Conservation (phyloP, 1,140 invertebrate genomes). For the Heliconius hewitsoni region DNA sequence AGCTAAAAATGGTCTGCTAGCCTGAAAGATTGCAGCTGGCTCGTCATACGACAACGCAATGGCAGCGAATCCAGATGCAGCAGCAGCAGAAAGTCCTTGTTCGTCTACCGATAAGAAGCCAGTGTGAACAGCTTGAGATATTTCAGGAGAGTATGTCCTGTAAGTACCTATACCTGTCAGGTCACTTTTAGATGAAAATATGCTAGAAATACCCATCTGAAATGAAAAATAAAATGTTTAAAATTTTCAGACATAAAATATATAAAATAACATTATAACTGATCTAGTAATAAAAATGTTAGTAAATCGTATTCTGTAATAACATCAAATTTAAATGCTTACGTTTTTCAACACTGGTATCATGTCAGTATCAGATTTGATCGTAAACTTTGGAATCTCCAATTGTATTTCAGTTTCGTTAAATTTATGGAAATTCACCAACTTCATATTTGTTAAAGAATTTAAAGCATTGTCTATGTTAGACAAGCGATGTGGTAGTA, state of each 20-base stretch:
- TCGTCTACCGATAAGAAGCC: constrained; percentile 88
- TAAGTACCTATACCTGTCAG: constrained; percentile 74
- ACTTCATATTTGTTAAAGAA: constrained; percentile 77
- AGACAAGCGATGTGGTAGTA: constrained; percentile 58
- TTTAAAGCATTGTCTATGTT: constrained; percentile 60
- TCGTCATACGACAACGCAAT: constrained; percentile 83
- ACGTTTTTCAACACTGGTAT: constrained; percentile 79
- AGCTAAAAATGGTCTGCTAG: constrained; percentile 86
- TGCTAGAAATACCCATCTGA: constrained; percentile 84
- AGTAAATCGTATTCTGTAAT: too few species aligned
- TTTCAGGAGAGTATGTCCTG: constrained; percentile 60
- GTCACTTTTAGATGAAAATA: constrained; percentile 84
- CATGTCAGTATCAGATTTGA: constrained; percentile 83
- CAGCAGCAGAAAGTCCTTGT: constrained; percentile 86
- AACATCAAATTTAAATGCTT: constrained; percentile 46
- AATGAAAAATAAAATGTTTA: constrained; percentile 44
- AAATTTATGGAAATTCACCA: constrained; percentile 74
- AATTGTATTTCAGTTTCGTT: constrained; percentile 81
- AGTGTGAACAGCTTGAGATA: constrained; percentile 86
- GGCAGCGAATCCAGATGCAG: constrained; percentile 83
- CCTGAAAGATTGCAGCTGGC: constrained; percentile 75
- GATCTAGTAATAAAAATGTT: too few species aligned
- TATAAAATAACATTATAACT: too few species aligned
- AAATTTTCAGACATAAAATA: too few species aligned
- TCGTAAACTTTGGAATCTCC: constrained; percentile 85